These are phyloP conservation scores for Tryphoninae sp. DNA, from an alignment of 2,888 invertebrate species.

Conservation along the genomic window DNA sequence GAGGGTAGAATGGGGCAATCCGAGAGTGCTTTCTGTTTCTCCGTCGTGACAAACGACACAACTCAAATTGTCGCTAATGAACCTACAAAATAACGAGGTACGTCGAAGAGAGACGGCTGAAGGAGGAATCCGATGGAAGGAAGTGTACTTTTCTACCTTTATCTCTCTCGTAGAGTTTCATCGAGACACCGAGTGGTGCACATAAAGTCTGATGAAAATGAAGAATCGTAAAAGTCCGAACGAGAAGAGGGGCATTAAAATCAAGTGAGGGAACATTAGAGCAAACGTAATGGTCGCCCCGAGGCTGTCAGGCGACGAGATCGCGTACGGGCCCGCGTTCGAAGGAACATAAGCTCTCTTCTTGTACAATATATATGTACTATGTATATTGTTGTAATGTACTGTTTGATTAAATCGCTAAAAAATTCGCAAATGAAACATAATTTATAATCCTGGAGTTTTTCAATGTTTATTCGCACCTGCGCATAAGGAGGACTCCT, in stretches of 20 bases:
- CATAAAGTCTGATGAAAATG: slow-evolving; percentile 74
- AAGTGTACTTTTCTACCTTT: not conserved
- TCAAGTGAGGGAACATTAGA: slow-evolving; percentile 73
- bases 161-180: slow-evolving; percentile 9
- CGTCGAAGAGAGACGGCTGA: slow-evolving; percentile 5
- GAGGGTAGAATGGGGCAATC: not conserved
- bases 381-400: not conserved
- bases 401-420: not conserved
- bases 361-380: not conserved
- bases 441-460: too few relatives aligned
- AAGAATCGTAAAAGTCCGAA: slow-evolving; percentile 74
- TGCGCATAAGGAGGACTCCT: too few relatives aligned
- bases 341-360: slow-evolving; percentile 41
- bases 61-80: slow-evolving; percentile 67
- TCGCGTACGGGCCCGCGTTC: slow-evolving; percentile 44
- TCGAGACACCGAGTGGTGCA: slow-evolving; percentile 54
- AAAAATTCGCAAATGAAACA: too few relatives aligned
- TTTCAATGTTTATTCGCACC: too few relatives aligned
- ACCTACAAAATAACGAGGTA: slow-evolving; percentile 63
- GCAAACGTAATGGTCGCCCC: slow-evolving; percentile 71
- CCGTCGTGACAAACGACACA: slow-evolving; percentile 54
- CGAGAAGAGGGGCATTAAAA: slow-evolving; percentile 73
- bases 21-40: slow-evolving; percentile 10
- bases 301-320: slow-evolving; percentile 63
- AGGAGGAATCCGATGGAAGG: slow-evolving; percentile 1